Evolutionary conservation across 2,888 invertebrate genomes (phyloP).

Genomic region (Aplocera efformata): DNA sequence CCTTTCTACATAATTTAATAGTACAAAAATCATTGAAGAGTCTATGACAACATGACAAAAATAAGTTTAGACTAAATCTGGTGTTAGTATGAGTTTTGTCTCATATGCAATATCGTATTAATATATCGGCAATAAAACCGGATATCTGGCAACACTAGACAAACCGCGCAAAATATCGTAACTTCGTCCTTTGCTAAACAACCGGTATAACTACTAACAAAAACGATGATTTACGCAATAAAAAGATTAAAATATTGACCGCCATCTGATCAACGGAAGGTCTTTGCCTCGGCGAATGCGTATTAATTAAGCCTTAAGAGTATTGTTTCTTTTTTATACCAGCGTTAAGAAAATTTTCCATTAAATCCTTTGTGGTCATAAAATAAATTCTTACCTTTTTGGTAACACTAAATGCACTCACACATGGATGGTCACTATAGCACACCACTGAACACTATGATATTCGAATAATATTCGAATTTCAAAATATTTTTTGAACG

Average conservation of each 20-base stretch:
- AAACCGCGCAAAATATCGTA: slow-evolving; percentile 14
- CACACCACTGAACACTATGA: slow-evolving; percentile 35
- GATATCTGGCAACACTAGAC: not conserved
- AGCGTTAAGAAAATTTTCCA: not conserved
- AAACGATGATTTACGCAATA: slow-evolving; percentile 18
- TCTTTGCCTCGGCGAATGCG: slow-evolving; percentile 13
- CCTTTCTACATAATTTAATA: too few species aligned
- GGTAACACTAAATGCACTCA: slow-evolving; percentile 13
- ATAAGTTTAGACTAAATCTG: too few species aligned
- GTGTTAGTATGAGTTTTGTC: too few species aligned
- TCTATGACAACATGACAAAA: too few species aligned
- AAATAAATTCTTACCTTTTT: slow-evolving; percentile 19
- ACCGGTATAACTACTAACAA: slow-evolving; percentile 22
- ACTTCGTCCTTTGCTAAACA: slow-evolving; percentile 20
- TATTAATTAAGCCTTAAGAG: slow-evolving; percentile 7
- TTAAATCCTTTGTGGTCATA: not conserved
- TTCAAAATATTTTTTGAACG: slow-evolving; percentile 9
- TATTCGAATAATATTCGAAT: slow-evolving; percentile 26
- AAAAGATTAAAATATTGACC: slow-evolving; percentile 13
- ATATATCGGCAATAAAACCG: slow-evolving; percentile 2
- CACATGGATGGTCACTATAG: slow-evolving; percentile 34
- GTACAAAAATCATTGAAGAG: too few species aligned
- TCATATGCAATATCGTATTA: too few species aligned
- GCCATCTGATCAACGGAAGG: slow-evolving; percentile 25
- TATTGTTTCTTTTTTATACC: slow-evolving; percentile 12